phyloP scores from a whole-genome alignment of 2,797 vertebrate species.

The Poecilia picta region DNA sequence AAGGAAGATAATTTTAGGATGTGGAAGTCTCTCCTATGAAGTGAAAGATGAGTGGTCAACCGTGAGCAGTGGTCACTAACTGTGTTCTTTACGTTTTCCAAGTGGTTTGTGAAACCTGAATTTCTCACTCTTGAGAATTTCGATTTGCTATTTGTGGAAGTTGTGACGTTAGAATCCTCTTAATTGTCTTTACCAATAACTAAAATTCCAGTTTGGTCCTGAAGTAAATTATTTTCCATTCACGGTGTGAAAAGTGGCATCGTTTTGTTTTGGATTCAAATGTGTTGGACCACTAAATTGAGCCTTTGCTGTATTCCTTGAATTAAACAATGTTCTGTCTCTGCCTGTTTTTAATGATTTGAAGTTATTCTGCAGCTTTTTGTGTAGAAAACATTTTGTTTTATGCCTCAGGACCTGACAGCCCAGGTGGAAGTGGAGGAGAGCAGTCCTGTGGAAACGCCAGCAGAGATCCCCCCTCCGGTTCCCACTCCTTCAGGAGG shows the following conservation, averaged over 20 bases:
- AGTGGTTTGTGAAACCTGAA: no score
- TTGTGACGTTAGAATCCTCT: no score
- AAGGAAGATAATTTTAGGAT: no score
- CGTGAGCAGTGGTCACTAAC: no score
- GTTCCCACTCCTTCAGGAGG: constrained; percentile 73
- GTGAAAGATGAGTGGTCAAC: no score
- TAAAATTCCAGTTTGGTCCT: no score
- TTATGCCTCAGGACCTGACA: constrained; percentile 51
- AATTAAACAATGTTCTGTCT: neutral
- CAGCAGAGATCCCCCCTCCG: constrained; percentile 50
- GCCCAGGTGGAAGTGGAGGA: constrained; percentile 57
- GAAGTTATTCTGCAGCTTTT: neutral
- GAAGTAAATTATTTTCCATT: no score
- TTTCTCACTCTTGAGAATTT: no score
- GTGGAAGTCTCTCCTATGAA: no score
- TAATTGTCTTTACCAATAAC: no score
- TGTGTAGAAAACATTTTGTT: constrained; percentile 7
- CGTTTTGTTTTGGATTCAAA: neutral
- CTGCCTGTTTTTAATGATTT: neutral
- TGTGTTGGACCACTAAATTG: neutral
- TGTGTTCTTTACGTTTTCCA: no score
- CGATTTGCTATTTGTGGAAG: no score
- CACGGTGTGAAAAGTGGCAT: neutral
- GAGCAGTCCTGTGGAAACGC: constrained; percentile 21
- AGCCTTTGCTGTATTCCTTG: neutral